Percentiles rank a stretch among this genome's conserved stretches.
Conservation (phyloP, 2,113 vertebrate genomes). For the Numida meleagris region DNA sequence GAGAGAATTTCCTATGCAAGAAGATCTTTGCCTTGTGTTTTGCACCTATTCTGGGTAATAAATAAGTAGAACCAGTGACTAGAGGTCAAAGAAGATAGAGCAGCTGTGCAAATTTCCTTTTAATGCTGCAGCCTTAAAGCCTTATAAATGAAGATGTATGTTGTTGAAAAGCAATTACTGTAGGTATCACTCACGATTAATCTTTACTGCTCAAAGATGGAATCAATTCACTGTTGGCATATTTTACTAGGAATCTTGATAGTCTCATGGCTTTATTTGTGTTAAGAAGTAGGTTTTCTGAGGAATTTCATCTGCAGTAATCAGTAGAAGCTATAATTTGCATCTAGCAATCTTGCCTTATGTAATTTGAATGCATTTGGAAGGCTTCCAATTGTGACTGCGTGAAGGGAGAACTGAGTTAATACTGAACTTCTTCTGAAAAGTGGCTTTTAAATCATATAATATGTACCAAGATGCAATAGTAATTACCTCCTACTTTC, state of each 20-base stretch:
- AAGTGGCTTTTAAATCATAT: background rate
- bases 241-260: background rate
- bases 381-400: background rate
- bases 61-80: background rate
- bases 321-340: background rate
- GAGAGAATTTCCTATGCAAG: background rate
- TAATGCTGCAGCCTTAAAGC: background rate
- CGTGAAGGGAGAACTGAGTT: background rate
- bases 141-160: background rate
- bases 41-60: background rate
- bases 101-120: background rate
- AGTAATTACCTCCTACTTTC: background rate
- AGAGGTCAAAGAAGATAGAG: background rate
- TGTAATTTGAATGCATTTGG: background rate
- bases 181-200: background rate
- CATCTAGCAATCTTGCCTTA: background rate
- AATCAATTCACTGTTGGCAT: background rate
- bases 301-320: background rate
- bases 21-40: background rate
- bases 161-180: background rate
- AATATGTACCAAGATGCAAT: background rate
- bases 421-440: background rate
- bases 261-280: background rate
- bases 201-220: background rate
- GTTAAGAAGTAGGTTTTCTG: background rate